Evolutionary conservation across 2,888 invertebrate species (phyloP), one percentile per base, ranked within the genome.

Genomic region (Leptopterna dolabrata): DNA sequence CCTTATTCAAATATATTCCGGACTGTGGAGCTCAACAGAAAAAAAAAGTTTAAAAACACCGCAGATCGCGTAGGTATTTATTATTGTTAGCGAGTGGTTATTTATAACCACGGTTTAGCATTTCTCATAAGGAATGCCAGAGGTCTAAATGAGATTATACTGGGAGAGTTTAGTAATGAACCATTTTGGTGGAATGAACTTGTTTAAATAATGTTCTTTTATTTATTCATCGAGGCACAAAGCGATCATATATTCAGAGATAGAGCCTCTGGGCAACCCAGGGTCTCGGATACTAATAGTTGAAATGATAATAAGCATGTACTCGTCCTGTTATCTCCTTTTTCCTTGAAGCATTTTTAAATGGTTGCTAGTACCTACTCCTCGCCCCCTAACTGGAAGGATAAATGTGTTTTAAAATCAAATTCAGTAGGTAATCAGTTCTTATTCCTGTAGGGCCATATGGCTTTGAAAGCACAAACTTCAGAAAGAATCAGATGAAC

Each of bases 1-100:
- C 55, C 55, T 47, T 55, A 81, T 81, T 81, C 81, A 81, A 81
- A 81, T 81, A 81, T 81, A 81, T 81, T 81, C 81, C 13, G 45
- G 45, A 27, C 16, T 1, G 43, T 0, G 45, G 78, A 78, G 41
- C 45, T n/a, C 41, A 24, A 24, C 78, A 45, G 78, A 45, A 78
- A 45, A 78, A 63, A 24, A 78, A 76, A n/a, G 14, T 76, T 76
- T 16, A 27, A 45, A 78, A 41, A 78, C 78, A 24, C 27, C 45
- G 78, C 41, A 41, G 41, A 78, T 19, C 41, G 45, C 19, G 43
- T n/a, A n/a, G n/a, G n/a, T 45, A 43, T 78, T 78, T 78, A 78
- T 78, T 78, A 63, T 63, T 78, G 78, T 78, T 27, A 78, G 45
- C 24, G 43, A 19, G 41, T 4, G n/a, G 45, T 78, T 78, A 78